These are phyloP conservation scores for Brachypalpus laphriformis DNA, from an alignment of 2,888 invertebrate genomes.

Conservation along the genomic window DNA sequence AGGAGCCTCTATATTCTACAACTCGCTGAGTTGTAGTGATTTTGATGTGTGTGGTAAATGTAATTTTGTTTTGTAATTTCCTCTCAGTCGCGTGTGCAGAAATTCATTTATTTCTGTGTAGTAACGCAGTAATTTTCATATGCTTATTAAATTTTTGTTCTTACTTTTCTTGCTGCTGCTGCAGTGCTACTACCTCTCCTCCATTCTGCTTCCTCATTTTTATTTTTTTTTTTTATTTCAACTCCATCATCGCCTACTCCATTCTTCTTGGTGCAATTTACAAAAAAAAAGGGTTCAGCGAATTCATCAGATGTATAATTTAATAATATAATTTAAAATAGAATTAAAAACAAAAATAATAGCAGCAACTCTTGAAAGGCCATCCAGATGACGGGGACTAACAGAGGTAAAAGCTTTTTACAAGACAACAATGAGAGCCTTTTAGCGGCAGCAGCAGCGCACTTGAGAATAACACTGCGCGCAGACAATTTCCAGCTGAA, in stretches of 20 bases:
- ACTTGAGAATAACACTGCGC: slow-evolving; percentile 32
- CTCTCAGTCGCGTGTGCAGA: slow-evolving; percentile 59
- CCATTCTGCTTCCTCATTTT: slow-evolving; percentile 15
- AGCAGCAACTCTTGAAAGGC: not conserved
- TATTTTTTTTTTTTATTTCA: not conserved
- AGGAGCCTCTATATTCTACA: not conserved
- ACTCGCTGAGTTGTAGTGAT: not conserved
- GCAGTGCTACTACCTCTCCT: no score
- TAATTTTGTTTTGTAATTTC: slow-evolving; percentile 59
- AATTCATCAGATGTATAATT: slow-evolving; percentile 48
- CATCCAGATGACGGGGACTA: no score
- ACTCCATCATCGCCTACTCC: slow-evolving; percentile 29
- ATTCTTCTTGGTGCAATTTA: slow-evolving; percentile 23
- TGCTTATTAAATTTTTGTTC: slow-evolving; percentile 55
- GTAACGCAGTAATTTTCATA: slow-evolving; percentile 65
- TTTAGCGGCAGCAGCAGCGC: slow-evolving; percentile 28
- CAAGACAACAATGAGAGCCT: slow-evolving; percentile 25
- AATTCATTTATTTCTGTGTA: slow-evolving; percentile 67
- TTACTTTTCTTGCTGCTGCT: not conserved
- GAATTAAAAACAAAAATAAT: slow-evolving; percentile 60
- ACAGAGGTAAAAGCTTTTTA: not conserved
- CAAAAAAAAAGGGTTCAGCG: slow-evolving; percentile 38
- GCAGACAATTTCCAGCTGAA: slow-evolving; percentile 62
- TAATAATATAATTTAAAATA: slow-evolving; percentile 66
- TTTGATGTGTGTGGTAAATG: slow-evolving; percentile 46